phyloP scores from a whole-genome alignment of 1,140 invertebrate genomes.

The Drosophila busckii region DNA sequence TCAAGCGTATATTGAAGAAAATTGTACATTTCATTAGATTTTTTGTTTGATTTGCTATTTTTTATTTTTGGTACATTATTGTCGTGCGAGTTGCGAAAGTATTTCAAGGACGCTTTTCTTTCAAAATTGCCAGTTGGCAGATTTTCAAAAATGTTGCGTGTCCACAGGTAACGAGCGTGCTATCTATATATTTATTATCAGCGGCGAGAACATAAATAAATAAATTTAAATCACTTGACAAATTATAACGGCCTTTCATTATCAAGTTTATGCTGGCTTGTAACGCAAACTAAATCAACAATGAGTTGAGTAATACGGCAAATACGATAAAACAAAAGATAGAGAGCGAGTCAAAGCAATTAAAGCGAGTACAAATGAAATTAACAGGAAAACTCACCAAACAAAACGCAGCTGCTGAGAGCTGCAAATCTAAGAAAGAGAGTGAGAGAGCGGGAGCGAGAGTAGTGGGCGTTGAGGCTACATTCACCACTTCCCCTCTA shows the following conservation, averaged over 20 bases:
- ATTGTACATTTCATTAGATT: constrained; percentile 35
- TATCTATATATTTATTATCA: constrained; percentile 36
- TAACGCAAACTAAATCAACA: constrained; percentile 42
- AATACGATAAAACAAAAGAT: constrained; percentile 31
- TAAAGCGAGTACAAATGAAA: constrained; percentile 53
- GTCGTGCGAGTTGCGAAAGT: constrained; percentile 30
- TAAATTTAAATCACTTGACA: constrained; percentile 17
- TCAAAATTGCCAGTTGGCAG: constrained; percentile 43
- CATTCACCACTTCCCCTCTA: constrained; percentile 5
- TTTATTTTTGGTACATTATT: constrained; percentile 23
- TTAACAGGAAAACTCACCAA: constrained; percentile 29
- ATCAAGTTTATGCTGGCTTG: constrained; percentile 18
- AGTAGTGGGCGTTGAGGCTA: constrained; percentile 32
- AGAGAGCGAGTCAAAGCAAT: constrained; percentile 36
- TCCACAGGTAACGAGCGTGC: constrained; percentile 45
- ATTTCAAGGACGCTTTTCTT: constrained; percentile 59
- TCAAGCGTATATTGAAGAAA: constrained; percentile 42
- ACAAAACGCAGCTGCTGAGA: too few relatives aligned
- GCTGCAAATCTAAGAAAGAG: constrained; percentile 4
- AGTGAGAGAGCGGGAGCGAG: constrained; percentile 6
- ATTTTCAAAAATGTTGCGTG: constrained; percentile 38
- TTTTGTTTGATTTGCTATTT: constrained; percentile 37
- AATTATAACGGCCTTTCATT: constrained; percentile 16
- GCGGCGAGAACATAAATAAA: constrained; percentile 45
- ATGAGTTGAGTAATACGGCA: constrained; percentile 52